phyloP scores from a whole-genome alignment of 2,888 invertebrate species.

The Noctua fimbriata region DNA sequence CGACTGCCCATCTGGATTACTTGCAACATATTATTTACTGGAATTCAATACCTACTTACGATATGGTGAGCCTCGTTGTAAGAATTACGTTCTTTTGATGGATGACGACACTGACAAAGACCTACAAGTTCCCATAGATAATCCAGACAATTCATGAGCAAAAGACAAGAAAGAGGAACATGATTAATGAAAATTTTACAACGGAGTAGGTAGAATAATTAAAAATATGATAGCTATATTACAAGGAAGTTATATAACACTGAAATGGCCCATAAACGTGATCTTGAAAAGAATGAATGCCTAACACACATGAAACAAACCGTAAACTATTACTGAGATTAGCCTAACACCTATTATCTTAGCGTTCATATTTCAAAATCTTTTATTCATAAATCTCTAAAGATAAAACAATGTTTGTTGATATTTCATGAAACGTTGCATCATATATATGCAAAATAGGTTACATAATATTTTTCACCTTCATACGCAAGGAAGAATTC shows the following conservation, averaged over 20 bases:
- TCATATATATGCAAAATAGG: neutral
- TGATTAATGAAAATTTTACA: neutral
- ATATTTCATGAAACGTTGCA: constrained; percentile 3
- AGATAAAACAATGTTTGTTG: neutral
- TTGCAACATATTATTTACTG: too few relatives aligned
- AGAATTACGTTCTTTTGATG: neutral
- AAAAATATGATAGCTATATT: neutral
- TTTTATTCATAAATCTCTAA: constrained; percentile 1
- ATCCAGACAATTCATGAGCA: neutral
- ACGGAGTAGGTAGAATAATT: neutral
- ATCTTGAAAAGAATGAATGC: neutral
- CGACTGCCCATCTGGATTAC: neutral
- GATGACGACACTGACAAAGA: neutral
- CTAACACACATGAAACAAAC: neutral
- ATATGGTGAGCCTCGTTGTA: neutral
- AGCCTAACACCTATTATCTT: neutral
- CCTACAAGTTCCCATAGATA: neutral
- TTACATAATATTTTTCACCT: constrained; percentile 26
- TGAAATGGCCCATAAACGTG: neutral
- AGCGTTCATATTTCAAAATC: neutral
- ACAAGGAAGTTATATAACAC: neutral
- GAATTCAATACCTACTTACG: neutral
- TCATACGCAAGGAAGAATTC: neutral
- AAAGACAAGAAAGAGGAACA: neutral
- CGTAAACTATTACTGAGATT: neutral